Evolutionary conservation across 2,797 vertebrate species (phyloP), one percentile per base, ranked within the genome.

Genomic region (Bradypodion pumilum): DNA sequence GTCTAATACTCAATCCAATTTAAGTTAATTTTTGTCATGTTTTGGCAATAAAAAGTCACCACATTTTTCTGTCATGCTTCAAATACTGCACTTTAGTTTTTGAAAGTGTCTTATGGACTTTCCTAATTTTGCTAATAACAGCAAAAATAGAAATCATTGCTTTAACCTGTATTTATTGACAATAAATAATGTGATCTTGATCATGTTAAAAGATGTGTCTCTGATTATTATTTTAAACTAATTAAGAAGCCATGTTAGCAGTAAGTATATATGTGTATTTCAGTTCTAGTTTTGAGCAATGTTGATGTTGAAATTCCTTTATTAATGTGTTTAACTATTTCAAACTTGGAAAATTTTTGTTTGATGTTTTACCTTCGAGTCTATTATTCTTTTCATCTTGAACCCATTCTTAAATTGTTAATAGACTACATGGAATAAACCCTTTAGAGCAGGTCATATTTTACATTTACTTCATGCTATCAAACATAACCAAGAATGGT

Each of bases 161-260:
- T 16, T 19, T 78, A 19, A 75, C 5, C 62, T 56, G 12, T 42
- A 19, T 69, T n/a, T 13, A 69, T 44, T 80, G 49, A 81, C 75
- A 80, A 74, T 66, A 69, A 85, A 81, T 69, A 80, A 59, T 42
- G 15, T 80, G 25, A 59, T 12, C 32, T 52, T 37, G 19, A 29
- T 56, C 19, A 62, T 49, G 69, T 37, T 60, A 76, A 69, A 76
- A 8, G 29, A 25, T 44, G 46, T 70, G 4, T 46, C 21, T 70
- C 10, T 16, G 12, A 56, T 56, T n/a, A n/a, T 21, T 56, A 69
- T 77, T 84, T 74, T 80, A 29, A 21, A 44, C 4, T 65, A n/a
- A 65, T 32, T 49, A 52, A 80, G 13, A 19, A 37, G 16, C 29
- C n/a, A n/a, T n/a, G n/a, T n/a, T n/a, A n/a, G 21, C 44, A 27